Conservation (phyloP, 2,113 vertebrate genomes). For the Proterorhinus semilunaris region DNA sequence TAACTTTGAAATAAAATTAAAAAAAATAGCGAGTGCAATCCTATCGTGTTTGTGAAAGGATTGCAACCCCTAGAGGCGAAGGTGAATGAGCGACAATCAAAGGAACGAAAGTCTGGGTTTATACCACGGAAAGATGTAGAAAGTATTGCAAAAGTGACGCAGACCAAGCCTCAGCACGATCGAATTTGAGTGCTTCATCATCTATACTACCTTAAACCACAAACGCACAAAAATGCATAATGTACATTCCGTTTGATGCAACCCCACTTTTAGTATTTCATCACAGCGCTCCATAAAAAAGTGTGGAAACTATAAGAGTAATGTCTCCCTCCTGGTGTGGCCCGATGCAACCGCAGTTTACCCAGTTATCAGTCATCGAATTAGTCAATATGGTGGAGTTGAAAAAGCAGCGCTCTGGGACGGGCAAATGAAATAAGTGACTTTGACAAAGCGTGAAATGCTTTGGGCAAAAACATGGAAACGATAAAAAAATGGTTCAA, state of each 20-base stretch:
- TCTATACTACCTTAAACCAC: not conserved
- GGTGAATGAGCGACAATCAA: not conserved
- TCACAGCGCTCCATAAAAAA: not conserved
- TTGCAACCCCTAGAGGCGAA: not conserved
- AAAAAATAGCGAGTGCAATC: not conserved
- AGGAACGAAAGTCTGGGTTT: not conserved
- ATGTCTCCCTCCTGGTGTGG: slow-evolving; percentile 7
- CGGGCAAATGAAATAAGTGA: slow-evolving; percentile 9
- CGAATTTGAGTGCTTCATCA: not conserved
- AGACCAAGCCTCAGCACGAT: not conserved
- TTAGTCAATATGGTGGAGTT: slow-evolving; percentile 3
- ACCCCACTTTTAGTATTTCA: not conserved
- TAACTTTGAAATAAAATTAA: not conserved
- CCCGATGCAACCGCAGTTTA: not conserved
- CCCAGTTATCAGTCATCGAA: slow-evolving; percentile 11
- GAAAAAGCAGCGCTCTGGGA: slow-evolving; percentile 1
- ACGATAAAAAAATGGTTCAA: slow-evolving; percentile 24
- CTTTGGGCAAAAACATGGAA: not conserved
- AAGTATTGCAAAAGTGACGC: too few relatives aligned
- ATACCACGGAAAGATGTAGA: too few relatives aligned
- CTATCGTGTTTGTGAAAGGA: not conserved
- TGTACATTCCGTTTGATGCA: not conserved
- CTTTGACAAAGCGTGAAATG: slow-evolving; percentile 9
- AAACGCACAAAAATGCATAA: too few relatives aligned
- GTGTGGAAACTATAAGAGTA: not conserved